Evolutionary conservation across 2,797 vertebrate species (phyloP).

Genomic region (Synanceia verrucosa): DNA sequence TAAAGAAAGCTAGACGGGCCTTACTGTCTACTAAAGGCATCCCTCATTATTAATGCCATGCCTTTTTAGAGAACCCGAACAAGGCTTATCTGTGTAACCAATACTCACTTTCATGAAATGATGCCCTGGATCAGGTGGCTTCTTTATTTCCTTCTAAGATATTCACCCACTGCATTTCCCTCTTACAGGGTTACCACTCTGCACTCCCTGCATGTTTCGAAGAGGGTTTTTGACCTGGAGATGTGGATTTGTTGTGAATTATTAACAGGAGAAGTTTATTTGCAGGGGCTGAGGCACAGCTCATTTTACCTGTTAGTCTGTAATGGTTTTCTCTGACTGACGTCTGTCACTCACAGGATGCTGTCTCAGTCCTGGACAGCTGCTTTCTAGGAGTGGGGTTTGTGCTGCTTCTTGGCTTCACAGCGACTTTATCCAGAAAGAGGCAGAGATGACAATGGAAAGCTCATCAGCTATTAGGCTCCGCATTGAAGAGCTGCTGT

Average conservation of each 20-base stretch:
- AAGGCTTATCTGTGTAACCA: conserved; percentile 63
- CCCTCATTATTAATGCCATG: conserved; percentile 51
- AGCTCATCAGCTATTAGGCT: conserved; percentile 1
- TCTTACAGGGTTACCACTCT: conserved; percentile 69
- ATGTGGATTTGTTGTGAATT: conserved; percentile 64
- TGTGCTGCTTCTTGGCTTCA: neutral
- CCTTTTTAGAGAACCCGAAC: conserved; percentile 33
- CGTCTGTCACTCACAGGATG: conserved; percentile 3
- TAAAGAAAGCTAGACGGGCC: no score
- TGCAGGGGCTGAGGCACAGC: conserved; percentile 7
- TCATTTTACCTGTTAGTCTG: conserved; percentile 49
- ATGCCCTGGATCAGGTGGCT: conserved; percentile 67
- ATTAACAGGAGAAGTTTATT: conserved; percentile 62
- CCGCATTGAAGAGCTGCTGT: conserved; percentile 63
- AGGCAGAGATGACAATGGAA: conserved; percentile 25
- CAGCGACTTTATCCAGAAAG: neutral
- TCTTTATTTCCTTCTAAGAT: conserved; percentile 61
- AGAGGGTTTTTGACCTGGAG: conserved; percentile 22
- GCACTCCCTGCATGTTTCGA: conserved; percentile 16
- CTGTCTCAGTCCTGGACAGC: neutral
- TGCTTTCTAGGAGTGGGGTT: neutral
- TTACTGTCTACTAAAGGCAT: conserved; percentile 1
- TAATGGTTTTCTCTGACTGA: conserved; percentile 29
- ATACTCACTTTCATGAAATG: conserved; percentile 72
- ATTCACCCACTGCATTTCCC: conserved; percentile 40